phyloP scores from a whole-genome alignment of 2,888 invertebrate species.

The Sipunculus nudus region DNA sequence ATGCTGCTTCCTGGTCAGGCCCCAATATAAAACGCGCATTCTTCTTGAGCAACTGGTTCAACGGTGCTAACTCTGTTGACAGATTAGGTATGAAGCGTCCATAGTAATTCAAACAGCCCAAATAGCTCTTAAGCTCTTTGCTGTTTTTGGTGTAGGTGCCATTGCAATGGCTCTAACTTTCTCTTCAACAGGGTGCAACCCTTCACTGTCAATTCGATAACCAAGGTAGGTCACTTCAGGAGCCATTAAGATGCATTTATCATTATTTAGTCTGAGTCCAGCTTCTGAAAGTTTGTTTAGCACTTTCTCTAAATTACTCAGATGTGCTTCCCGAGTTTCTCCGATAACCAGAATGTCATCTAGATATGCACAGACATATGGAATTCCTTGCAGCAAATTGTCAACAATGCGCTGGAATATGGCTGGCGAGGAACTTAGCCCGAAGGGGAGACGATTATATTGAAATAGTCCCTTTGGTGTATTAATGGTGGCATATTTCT shows the following conservation, averaged over 20 bases:
- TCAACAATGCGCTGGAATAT: too few species aligned
- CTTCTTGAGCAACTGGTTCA: not conserved
- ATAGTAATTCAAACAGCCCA: slow-evolving; percentile 2
- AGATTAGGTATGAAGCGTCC: not conserved
- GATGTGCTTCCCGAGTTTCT: too few species aligned
- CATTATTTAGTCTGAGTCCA: not conserved
- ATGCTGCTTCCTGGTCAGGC: not conserved
- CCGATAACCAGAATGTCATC: too few species aligned
- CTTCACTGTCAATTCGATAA: not conserved
- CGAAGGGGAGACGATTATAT: too few species aligned
- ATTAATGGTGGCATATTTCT: too few species aligned
- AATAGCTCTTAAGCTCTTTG: not conserved
- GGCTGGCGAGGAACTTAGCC: too few species aligned
- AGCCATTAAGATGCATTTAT: not conserved
- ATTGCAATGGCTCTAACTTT: not conserved
- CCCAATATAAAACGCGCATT: not conserved
- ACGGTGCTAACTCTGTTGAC: not conserved
- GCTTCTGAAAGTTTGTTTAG: not conserved
- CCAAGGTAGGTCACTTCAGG: not conserved
- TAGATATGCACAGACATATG: too few species aligned
- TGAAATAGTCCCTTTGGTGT: too few species aligned
- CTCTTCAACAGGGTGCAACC: not conserved
- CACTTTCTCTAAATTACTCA: too few species aligned
- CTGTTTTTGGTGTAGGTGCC: not conserved
- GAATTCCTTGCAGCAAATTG: too few species aligned